phyloP scores from a whole-genome alignment of 2,797 vertebrate species.

The Orestias chungarensis region DNA sequence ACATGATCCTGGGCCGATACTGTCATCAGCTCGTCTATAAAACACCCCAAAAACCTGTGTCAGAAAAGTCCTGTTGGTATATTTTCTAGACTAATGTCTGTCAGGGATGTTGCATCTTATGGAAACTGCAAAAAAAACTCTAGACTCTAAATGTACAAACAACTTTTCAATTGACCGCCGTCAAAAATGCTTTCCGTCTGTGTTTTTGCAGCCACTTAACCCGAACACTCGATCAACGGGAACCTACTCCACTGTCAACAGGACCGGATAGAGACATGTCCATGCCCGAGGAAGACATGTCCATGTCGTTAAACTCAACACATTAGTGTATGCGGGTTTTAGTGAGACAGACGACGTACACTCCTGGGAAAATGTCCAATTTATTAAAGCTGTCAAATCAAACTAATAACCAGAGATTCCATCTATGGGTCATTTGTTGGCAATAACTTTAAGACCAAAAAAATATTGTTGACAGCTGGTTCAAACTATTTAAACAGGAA shows the following conservation, averaged over 20 bases:
- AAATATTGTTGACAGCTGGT: neutral
- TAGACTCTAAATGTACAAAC: too few species aligned
- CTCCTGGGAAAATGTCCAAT: neutral
- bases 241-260: slow-evolving; percentile 19
- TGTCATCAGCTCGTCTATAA: too few species aligned
- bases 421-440: neutral
- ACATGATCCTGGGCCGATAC: neutral
- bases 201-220: slow-evolving; percentile 44
- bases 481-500: neutral
- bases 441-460: neutral
- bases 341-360: too few species aligned
- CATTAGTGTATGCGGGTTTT: too few species aligned
- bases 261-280: slow-evolving; percentile 38
- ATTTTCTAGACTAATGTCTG: too few species aligned
- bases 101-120: too few species aligned
- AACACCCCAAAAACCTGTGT: neutral
- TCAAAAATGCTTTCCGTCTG: slow-evolving; percentile 5
- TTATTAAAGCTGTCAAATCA: neutral
- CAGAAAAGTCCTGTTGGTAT: neutral
- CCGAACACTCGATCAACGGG: slow-evolving; percentile 22
- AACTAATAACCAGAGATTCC: neutral
- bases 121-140: too few species aligned
- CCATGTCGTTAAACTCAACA: too few species aligned
- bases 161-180: too few species aligned
- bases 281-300: too few species aligned